phyloP scores from a whole-genome alignment of 2,888 invertebrate genomes.

The Aleiodes testaceus region DNA sequence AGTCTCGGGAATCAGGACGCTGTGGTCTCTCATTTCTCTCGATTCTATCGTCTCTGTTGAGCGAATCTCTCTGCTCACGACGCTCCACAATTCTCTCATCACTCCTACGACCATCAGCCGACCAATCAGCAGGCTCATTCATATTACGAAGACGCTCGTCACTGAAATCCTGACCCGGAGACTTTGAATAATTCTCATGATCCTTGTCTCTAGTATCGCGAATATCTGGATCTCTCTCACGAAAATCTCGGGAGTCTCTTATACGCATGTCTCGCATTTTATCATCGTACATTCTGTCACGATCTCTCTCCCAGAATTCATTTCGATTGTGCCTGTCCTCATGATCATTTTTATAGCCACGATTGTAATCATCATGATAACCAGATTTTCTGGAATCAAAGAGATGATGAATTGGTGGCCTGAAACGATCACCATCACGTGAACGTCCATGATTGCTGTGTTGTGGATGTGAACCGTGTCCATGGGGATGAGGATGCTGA shows the following conservation, averaged over 20 bases:
- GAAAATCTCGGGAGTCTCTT: constrained; percentile 49
- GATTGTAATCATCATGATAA: constrained; percentile 61
- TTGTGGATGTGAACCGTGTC: constrained; percentile 38
- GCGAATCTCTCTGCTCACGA: constrained; percentile 51
- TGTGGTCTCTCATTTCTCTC: constrained; percentile 74
- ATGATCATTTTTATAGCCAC: constrained; percentile 68
- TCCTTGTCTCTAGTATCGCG: constrained; percentile 60
- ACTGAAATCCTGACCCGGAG: constrained; percentile 55
- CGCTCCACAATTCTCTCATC: constrained; percentile 59
- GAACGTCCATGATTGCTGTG: not conserved
- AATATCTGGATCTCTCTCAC: constrained; percentile 47
- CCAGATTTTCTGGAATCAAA: constrained; percentile 63
- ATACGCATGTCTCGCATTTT: constrained; percentile 55
- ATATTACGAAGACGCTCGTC: constrained; percentile 55
- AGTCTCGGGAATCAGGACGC: constrained; percentile 77
- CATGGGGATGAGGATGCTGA: constrained; percentile 65
- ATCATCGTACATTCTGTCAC: constrained; percentile 68
- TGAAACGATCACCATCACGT: constrained; percentile 61
- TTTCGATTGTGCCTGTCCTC: constrained; percentile 68
- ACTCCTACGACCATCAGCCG: constrained; percentile 60
- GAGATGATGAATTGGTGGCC: constrained; percentile 61
- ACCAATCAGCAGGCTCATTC: constrained; percentile 64
- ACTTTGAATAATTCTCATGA: constrained; percentile 46
- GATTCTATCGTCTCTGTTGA: constrained; percentile 58
- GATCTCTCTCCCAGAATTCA: constrained; percentile 64